phyloP scores from a whole-genome alignment of 64 coral and sea anemone genomes.

The Actinia tenebrosa region DNA sequence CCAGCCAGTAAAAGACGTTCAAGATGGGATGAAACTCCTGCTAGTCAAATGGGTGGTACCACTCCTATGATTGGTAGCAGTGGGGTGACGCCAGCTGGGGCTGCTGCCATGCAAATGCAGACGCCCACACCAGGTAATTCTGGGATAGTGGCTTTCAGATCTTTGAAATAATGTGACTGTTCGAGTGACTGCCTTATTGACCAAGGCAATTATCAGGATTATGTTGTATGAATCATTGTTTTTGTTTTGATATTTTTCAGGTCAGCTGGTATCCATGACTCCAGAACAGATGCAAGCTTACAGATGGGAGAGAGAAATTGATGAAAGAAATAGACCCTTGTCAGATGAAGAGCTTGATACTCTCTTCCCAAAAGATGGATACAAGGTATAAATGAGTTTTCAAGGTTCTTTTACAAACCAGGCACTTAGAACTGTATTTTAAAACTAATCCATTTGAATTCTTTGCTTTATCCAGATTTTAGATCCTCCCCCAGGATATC shows the following conservation, averaged over 20 bases:
- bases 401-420: background rate
- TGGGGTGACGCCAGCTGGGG: constrained; percentile 83
- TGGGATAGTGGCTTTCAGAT: background rate
- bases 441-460: background rate
- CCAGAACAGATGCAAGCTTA: constrained; percentile 99
- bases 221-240: background rate
- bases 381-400: constrained; percentile 56
- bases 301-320: constrained; percentile 98
- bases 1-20: constrained; percentile 94
- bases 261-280: constrained; percentile 90
- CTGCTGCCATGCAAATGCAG: constrained; percentile 97
- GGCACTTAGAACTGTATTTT: background rate
- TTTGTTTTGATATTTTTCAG: constrained; percentile 28
- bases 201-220: background rate
- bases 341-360: constrained; percentile 91
- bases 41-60: constrained; percentile 83
- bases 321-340: constrained; percentile 93
- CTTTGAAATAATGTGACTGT: no score
- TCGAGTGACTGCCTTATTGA: background rate
- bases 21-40: constrained; percentile 98
- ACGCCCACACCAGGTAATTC: constrained; percentile 92
- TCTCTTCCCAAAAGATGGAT: constrained; percentile 94
- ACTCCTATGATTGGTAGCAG: constrained; percentile 95
- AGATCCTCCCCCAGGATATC: constrained; percentile 96
- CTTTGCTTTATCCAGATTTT: constrained; percentile 51